Evolutionary conservation across 2,113 vertebrate species (phyloP), one percentile per base, ranked within the genome.

Genomic region (Ptilonorhynchus violaceus): DNA sequence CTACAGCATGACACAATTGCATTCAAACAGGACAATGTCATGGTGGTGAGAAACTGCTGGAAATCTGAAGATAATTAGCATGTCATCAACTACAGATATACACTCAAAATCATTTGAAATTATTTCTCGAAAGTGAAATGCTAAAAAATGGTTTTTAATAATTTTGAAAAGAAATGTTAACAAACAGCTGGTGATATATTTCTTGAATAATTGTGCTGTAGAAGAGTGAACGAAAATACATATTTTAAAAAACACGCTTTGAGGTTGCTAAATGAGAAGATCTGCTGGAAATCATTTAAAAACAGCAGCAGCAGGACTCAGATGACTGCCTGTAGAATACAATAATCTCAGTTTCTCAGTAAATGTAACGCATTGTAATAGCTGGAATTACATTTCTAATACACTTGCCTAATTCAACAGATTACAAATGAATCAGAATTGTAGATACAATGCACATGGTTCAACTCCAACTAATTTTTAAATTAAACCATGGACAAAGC

Each of bases 361-460:
- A 81, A 90, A 93, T 64, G 67, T 56, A 66, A 73, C 15, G n/a
- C 67, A 37, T 76, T 92, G 22, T 74, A 87, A 78, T 87, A 89
- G 56, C 41, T 63, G 53, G 94, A 92, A 95, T 96, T 96, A 78
- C 53, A 76, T 91, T 91, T 94, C 93, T 91, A 68, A 91, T 68
- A 64, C 58, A 78, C 53, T 92, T 95, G 85, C 72, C 78, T 97
- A 93, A 96, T 97, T 93, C 79, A 94, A 67, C 82, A 96, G 90
- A 89, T 96, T 85, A 95, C 56, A 94, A 50, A 75, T 20, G 4
- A 80, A 78, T 68, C 44, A 62, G 69, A 89, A 94, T 69, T 85
- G 62, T 21, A 84, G 84, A 70, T 68, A 66, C 27, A 58, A 39
- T 33, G 69, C 33, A 77, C 56, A 35, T 53, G 42, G 67, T 92